These are phyloP conservation scores for Watsonalla cultraria DNA, from an alignment of 2,888 invertebrate species.

Conservation along the genomic window DNA sequence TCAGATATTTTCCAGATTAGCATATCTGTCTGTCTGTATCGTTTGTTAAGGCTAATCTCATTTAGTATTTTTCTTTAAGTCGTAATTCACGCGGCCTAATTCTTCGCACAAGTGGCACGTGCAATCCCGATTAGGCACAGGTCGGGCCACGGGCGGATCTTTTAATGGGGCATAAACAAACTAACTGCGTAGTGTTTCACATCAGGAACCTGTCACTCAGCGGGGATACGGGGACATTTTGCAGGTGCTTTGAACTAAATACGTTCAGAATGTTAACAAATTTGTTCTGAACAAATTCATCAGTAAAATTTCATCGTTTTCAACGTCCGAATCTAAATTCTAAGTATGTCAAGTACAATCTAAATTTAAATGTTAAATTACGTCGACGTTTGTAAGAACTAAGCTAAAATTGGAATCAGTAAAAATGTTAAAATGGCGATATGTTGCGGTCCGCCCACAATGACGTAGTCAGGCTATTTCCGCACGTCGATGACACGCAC, in stretches of 20 bases:
- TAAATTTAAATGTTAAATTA: too few species aligned
- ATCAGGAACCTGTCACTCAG: conserved; percentile 10
- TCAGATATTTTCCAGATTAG: too few species aligned
- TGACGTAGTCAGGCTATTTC: not conserved
- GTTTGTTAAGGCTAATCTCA: too few species aligned
- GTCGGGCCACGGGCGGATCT: not conserved
- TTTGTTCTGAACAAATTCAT: too few species aligned
- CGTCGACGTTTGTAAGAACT: too few species aligned
- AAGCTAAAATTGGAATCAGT: too few species aligned
- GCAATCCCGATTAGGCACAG: not conserved
- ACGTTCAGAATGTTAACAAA: not conserved
- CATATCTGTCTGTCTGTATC: too few species aligned
- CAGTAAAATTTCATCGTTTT: too few species aligned
- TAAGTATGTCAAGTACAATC: too few species aligned
- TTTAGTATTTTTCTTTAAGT: too few species aligned
- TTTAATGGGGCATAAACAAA: conserved; percentile 31
- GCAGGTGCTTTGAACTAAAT: not conserved
- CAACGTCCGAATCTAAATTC: too few species aligned
- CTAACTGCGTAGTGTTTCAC: conserved; percentile 9
- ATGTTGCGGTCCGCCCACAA: not conserved
- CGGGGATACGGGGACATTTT: conserved; percentile 3
- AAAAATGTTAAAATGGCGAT: not conserved
- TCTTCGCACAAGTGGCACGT: not conserved
- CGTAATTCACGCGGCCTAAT: not conserved
- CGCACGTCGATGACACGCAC: not conserved